Conservation (phyloP, 2,113 vertebrate species). For the Philantomba maxwellii region DNA sequence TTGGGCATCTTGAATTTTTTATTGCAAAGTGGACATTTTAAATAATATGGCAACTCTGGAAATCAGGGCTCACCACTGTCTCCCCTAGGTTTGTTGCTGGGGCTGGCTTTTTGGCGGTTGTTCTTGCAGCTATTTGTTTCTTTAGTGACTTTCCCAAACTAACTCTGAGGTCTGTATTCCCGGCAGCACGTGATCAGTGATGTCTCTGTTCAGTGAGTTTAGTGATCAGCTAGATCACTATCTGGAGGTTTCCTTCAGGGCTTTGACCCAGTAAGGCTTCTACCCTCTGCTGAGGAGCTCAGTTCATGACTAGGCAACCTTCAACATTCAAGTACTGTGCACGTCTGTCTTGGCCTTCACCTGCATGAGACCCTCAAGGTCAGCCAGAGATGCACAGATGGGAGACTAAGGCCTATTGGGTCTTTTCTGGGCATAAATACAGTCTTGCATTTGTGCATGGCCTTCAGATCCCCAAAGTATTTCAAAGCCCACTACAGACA, state of each 20-base stretch:
- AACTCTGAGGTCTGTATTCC: background rate
- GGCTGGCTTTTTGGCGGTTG: background rate
- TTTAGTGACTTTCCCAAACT: background rate
- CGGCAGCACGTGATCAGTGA: fast-evolving
- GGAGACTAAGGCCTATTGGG: background rate
- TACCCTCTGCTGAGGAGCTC: background rate
- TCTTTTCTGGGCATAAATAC: background rate
- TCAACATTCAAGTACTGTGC: background rate
- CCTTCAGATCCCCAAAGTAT: background rate
- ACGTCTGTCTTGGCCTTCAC: background rate
- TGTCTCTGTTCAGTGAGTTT: background rate
- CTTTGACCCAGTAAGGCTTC: background rate
- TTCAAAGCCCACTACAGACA: background rate
- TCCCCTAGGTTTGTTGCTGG: background rate
- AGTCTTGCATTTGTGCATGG: no score
- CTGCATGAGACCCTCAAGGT: background rate
- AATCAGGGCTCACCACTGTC: background rate
- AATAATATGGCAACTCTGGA: background rate
- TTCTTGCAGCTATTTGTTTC: background rate
- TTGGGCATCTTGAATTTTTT: background rate
- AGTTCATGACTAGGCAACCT: background rate
- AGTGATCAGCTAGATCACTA: background rate
- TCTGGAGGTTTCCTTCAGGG: background rate
- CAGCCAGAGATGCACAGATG: background rate
- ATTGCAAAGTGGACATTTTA: background rate